A percentile compares a stretch with the other conserved stretches of the same genome.
phyloP scores from a whole-genome alignment of 2,797 vertebrate species.

The Adelosebastes latens region DNA sequence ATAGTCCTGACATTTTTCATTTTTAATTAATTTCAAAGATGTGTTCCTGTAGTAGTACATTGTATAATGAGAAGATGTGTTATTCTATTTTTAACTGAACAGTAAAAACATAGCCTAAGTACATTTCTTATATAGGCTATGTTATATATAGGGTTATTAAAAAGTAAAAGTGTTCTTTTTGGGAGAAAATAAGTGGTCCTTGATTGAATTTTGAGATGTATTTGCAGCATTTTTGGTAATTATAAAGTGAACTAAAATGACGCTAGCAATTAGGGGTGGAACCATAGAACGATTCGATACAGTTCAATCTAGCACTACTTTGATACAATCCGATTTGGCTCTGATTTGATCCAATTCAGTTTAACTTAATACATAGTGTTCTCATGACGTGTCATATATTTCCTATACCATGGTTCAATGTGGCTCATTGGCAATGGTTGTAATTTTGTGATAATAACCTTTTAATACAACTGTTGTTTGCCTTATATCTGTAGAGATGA shows the following conservation, averaged over 20 bases:
- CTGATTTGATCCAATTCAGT: too few species aligned
- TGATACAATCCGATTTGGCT: too few species aligned
- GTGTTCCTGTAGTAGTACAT: neutral
- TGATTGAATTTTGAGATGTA: neutral
- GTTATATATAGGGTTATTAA: neutral
- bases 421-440: accelerated
- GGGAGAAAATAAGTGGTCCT: neutral
- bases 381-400: too few species aligned
- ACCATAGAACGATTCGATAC: too few species aligned
- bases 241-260: neutral
- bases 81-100: neutral
- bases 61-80: neutral
- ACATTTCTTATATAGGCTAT: neutral
- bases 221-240: neutral
- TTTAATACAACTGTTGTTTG: too few species aligned
- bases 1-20: neutral
- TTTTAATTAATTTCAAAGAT: neutral
- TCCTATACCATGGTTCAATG: too few species aligned
- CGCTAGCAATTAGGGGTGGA: too few species aligned
- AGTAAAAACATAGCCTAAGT: neutral
- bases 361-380: too few species aligned
- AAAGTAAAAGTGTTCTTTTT: neutral
- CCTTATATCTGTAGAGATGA: too few species aligned
- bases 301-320: too few species aligned
- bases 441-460: too few species aligned